These are phyloP conservation scores for Dolichoris vasculosae DNA, from an alignment of 1,140 invertebrate genomes.

Conservation along the genomic window DNA sequence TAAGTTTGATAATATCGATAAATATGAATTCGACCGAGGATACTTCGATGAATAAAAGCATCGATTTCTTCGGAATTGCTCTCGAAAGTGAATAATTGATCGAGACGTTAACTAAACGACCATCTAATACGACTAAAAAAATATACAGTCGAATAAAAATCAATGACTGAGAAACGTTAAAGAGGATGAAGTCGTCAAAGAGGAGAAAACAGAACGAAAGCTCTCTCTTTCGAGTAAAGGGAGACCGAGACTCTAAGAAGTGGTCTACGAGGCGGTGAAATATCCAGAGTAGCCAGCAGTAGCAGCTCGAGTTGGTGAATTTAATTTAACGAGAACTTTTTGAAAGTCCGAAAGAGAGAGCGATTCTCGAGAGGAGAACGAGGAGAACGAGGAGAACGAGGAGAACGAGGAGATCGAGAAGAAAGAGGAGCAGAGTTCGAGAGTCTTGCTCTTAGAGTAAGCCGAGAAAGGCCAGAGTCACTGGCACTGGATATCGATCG, in stretches of 20 bases:
- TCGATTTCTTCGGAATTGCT: neutral
- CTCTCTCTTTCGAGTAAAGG: neutral
- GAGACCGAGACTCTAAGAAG: constrained; percentile 42
- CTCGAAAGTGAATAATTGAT: neutral
- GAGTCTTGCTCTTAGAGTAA: constrained; percentile 15
- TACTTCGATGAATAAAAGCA: neutral
- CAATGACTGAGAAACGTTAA: constrained; percentile 45
- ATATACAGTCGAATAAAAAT: constrained; percentile 34
- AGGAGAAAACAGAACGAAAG: neutral
- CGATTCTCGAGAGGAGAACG: constrained; percentile 22
- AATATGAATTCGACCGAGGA: neutral
- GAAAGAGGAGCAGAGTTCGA: constrained; percentile 44
- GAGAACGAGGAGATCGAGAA: neutral
- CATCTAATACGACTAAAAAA: neutral
- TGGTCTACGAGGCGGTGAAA: constrained; percentile 29
- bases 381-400: neutral
- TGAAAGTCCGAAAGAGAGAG: constrained; percentile 24
- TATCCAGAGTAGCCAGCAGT: constrained; percentile 18
- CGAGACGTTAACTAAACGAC: neutral
- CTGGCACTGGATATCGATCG: constrained; percentile 62
- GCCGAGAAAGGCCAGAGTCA: constrained; percentile 16
- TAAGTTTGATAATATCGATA: neutral
- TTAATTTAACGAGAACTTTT: constrained; percentile 51
- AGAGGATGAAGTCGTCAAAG: constrained; percentile 39
- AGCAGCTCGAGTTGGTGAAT: constrained; percentile 34